phyloP scores from a whole-genome alignment of 2,888 invertebrate species.

The Furcula furcula region DNA sequence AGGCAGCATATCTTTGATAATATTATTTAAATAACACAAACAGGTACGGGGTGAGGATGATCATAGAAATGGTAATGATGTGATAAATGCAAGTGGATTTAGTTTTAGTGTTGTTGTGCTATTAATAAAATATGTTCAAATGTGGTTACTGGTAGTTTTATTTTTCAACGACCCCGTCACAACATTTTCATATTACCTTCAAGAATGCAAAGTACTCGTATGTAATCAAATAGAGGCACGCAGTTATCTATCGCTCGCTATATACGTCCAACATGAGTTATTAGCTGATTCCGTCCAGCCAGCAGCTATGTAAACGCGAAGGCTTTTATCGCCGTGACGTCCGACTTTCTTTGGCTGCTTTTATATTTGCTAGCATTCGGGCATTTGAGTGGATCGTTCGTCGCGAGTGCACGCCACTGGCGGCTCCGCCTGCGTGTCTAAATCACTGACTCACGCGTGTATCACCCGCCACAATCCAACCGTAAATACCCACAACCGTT shows the following conservation, averaged over 20 bases:
- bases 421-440: conserved; percentile 11
- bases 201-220: conserved; percentile 7
- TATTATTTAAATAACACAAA: conserved; percentile 53
- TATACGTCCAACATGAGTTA: conserved; percentile 55
- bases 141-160: conserved; percentile 55
- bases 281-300: conserved; percentile 60
- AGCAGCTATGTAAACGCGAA: conserved; percentile 55
- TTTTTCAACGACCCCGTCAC: conserved; percentile 4
- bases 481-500: conserved; percentile 55
- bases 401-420: conserved; percentile 57
- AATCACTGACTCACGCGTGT: neutral
- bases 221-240: conserved; percentile 34
- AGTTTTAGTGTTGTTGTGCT: conserved; percentile 80
- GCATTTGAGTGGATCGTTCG: conserved; percentile 60
- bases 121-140: conserved; percentile 80
- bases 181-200: neutral
- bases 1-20: conserved; percentile 74
- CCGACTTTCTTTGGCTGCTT: conserved; percentile 70
- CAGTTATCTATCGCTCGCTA: conserved; percentile 40
- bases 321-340: conserved; percentile 65
- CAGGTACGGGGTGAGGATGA: conserved; percentile 30
- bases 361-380: conserved; percentile 48
- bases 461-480: conserved; percentile 48
- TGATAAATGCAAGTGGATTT: conserved; percentile 67
- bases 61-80: conserved; percentile 63